Evolutionary conservation across 1,140 invertebrate species (phyloP).

Genomic region (Zophobas atratus): DNA sequence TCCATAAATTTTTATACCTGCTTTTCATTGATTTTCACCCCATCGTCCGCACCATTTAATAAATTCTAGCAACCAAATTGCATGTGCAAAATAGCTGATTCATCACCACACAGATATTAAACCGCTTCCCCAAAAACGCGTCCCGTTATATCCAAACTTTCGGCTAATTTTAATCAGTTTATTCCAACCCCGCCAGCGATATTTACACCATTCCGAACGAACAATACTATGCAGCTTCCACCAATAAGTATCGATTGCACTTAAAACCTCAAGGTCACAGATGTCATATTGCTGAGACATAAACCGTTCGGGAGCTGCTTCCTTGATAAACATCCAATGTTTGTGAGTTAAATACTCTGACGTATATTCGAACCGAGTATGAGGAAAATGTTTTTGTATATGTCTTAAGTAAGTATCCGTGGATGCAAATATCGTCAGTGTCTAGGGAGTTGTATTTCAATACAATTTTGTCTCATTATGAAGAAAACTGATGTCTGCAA

Average conservation of each 20-base stretch:
- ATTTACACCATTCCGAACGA: background rate
- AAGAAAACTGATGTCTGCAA: too few relatives aligned
- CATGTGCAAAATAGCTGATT: conserved; percentile 5
- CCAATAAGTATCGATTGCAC: background rate
- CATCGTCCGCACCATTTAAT: background rate
- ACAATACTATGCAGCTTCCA: background rate
- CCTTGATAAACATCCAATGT: conserved; percentile 15
- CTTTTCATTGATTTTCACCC: too few relatives aligned
- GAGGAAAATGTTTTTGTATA: too few relatives aligned
- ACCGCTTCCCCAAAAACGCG: background rate
- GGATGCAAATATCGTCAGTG: too few relatives aligned
- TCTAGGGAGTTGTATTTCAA: too few relatives aligned
- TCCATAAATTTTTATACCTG: too few relatives aligned
- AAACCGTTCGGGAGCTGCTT: conserved; percentile 13
- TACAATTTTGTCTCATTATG: too few relatives aligned
- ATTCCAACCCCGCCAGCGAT: background rate
- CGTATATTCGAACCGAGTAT: too few relatives aligned
- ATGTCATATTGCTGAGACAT: conserved; percentile 28
- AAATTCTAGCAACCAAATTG: conserved; percentile 1
- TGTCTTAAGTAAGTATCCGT: too few relatives aligned
- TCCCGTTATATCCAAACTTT: background rate
- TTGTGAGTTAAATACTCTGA: too few relatives aligned
- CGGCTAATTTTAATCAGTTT: conserved; percentile 7
- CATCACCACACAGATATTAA: conserved; percentile 5
- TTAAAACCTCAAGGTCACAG: conserved; percentile 32